Evolutionary conservation across 2,888 invertebrate species (phyloP), one percentile per base, ranked within the genome.

Genomic region (Adelognathus sp.): DNA sequence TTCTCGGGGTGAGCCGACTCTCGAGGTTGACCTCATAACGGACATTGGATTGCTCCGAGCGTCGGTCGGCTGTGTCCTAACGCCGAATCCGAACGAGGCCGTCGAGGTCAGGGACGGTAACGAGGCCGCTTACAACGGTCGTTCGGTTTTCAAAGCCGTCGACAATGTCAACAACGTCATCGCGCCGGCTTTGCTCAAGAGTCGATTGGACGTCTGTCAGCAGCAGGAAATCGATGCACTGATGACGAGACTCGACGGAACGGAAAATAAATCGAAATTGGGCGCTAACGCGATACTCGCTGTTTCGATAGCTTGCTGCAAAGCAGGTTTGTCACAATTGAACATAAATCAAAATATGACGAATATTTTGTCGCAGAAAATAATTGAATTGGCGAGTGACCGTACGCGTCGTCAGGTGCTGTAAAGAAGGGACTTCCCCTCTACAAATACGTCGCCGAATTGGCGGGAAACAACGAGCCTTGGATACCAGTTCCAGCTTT

Each of bases 1-100:
- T 91, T 94, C 94, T 80, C 93, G 94, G 76, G 95, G 95, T 27
- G 94, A 95, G 86, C 95, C 95, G n/a, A 95, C 95, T 11, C 93
- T 95, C 67, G 95, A 91, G 80, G 88, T 91, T 3, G 90, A 90
- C 36, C 50, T 91, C 9, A 86, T 90, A 24, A 90, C 90, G 0
- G 90, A 91, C 3, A 84, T 89, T 7, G 90, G 90, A 3, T 61
- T 90, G n/a, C 71, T 90, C 11, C 82, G 90, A 61, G 86, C 89
- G 1, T 88, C 90, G 3, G 88, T 90, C 0, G 86, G 90, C 0
- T 86, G 85, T 14, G 82, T 80, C 0, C 50, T 85, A 2, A 36
- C 80, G n/a, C 52, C 83, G 0, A 87, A 81, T 79, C 86, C 86
- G 3, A 86, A 86, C 54, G 88, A 83, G 52, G 87, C 86, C 1